Conservation (phyloP, 2,797 vertebrate species). For the Orestias chungarensis region DNA sequence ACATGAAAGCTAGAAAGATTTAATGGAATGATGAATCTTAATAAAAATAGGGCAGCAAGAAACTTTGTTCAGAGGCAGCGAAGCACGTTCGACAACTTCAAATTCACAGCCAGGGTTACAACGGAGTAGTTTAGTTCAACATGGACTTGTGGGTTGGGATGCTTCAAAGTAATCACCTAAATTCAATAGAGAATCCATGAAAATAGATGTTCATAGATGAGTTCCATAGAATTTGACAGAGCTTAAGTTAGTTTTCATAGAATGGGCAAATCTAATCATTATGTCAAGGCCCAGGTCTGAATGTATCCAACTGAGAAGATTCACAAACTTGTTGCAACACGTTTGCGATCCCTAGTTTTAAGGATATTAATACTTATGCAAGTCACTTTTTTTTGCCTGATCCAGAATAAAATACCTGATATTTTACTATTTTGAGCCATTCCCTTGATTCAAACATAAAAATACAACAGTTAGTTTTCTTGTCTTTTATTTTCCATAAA, state of each 20-base stretch:
- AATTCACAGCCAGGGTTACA: not conserved
- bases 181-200: not conserved
- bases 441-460: constrained; percentile 2
- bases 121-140: not conserved
- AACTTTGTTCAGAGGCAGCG: not conserved
- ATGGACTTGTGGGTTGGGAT: too few species aligned
- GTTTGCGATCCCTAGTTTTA: too few species aligned
- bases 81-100: not conserved
- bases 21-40: not conserved
- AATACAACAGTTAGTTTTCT: constrained; percentile 1
- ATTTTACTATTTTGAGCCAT: not conserved
- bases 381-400: not conserved
- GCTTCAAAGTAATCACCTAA: not conserved
- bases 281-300: too few species aligned
- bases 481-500: constrained; percentile 79
- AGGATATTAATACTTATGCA: not conserved
- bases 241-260: not conserved
- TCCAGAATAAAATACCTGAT: not conserved
- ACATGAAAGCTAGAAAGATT: not conserved
- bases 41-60: not conserved
- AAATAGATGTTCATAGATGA: not conserved
- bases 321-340: too few species aligned
- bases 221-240: too few species aligned
- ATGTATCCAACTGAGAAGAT: too few species aligned
- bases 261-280: not conserved